phyloP scores from a whole-genome alignment of 2,888 invertebrate species.

The Brachypterus glaber region DNA sequence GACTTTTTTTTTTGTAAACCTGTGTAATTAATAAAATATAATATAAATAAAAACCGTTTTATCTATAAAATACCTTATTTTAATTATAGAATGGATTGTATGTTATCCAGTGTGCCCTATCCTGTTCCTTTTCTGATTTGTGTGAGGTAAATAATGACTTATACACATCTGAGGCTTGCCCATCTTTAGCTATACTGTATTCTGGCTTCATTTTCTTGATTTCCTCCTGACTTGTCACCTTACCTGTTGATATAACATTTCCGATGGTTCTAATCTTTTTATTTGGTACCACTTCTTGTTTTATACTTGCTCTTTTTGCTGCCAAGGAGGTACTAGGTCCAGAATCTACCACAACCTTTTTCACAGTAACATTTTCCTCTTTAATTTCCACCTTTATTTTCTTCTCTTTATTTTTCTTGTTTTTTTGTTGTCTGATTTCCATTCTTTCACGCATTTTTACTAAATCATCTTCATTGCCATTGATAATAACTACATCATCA shows the following conservation, averaged over 20 bases:
- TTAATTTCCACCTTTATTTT: constrained; percentile 35
- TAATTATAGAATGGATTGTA: constrained; percentile 89
- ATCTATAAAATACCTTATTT: no score
- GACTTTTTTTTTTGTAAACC: no score
- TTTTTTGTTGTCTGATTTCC: constrained; percentile 55
- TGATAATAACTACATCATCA: constrained; percentile 78
- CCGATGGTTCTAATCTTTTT: constrained; percentile 25
- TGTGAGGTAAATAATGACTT: constrained; percentile 94
- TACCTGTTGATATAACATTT: constrained; percentile 28
- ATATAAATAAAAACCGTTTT: no score
- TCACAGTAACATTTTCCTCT: constrained; percentile 20
- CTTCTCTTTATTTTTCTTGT: constrained; percentile 59
- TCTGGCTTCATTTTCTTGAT: constrained; percentile 68
- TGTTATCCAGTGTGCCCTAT: constrained; percentile 93
- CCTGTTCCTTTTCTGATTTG: constrained; percentile 74
- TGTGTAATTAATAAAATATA: no score
- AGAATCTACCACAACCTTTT: constrained; percentile 20
- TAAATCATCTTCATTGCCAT: constrained; percentile 74
- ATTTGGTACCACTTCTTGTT: constrained; percentile 15
- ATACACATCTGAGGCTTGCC: constrained; percentile 79
- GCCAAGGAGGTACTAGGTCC: constrained; percentile 13
- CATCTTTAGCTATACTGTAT: constrained; percentile 85
- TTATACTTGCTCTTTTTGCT: constrained; percentile 13
- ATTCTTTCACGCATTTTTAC: constrained; percentile 54
- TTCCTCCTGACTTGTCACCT: constrained; percentile 39